A percentile compares a stretch with the other conserved stretches of the same genome.
These are phyloP conservation scores for Alethe diademata DNA, from an alignment of 2,113 vertebrate species.

Conservation along the genomic window DNA sequence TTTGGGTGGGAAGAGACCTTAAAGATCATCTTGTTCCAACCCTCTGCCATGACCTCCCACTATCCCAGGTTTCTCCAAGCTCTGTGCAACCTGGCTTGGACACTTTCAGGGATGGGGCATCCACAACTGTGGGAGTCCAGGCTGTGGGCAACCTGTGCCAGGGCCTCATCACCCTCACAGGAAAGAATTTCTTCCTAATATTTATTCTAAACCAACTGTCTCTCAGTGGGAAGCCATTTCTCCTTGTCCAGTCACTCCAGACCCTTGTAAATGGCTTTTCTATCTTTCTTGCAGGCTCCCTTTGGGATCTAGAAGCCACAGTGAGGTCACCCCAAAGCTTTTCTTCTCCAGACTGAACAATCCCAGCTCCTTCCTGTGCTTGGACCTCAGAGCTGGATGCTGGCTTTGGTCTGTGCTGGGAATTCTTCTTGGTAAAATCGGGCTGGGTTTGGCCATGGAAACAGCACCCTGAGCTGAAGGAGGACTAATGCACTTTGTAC, in stretches of 20 bases:
- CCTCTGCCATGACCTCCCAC: background rate
- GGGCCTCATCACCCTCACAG: fast-evolving
- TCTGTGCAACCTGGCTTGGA: background rate
- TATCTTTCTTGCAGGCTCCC: background rate
- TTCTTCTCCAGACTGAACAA: background rate
- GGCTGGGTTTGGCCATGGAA: background rate
- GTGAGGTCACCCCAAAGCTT: fast-evolving
- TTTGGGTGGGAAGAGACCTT: background rate
- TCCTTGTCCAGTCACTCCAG: background rate
- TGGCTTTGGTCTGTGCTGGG: background rate
- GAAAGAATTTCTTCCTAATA: background rate
- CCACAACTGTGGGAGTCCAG: background rate
- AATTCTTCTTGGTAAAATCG: background rate
- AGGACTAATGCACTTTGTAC: background rate
- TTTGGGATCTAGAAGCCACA: background rate
- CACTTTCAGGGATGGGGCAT: background rate
- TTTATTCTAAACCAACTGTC: background rate
- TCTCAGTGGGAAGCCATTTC: background rate
- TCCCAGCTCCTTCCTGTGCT: background rate
- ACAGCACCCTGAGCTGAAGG: background rate
- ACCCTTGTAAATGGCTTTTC: background rate
- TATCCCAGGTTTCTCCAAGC: fast-evolving
- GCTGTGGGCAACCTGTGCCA: background rate
- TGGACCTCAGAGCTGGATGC: background rate
- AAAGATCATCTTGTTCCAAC: fast-evolving